A percentile compares a stretch with the other conserved stretches of the same genome.
phyloP scores from a whole-genome alignment of 2,888 invertebrate genomes.

The Gortyna flavago region DNA sequence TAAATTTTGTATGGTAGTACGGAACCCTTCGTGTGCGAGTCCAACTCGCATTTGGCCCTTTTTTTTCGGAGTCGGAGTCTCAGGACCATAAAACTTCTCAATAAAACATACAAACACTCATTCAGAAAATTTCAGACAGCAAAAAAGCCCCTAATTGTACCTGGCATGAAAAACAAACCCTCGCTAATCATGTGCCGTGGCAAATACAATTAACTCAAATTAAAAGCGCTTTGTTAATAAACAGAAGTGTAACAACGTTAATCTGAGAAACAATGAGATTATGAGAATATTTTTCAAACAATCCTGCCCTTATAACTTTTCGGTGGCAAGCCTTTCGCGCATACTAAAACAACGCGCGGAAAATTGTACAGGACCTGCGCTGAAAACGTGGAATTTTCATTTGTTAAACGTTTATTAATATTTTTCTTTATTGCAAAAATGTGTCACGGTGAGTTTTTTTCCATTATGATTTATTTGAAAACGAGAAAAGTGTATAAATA shows the following conservation, averaged over 20 bases:
- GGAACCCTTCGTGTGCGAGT: no score
- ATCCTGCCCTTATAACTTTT: constrained; percentile 57
- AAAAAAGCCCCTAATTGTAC: constrained; percentile 24
- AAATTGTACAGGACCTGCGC: constrained; percentile 40
- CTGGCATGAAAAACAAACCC: constrained; percentile 71
- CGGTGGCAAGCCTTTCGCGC: constrained; percentile 42
- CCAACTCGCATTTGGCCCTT: no score
- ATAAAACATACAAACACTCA: constrained; percentile 5
- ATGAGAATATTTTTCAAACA: constrained; percentile 69
- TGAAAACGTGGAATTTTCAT: constrained; percentile 53
- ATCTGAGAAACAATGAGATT: constrained; percentile 70
- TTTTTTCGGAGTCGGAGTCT: no score
- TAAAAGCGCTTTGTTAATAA: constrained; percentile 77
- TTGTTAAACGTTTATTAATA: constrained; percentile 50
- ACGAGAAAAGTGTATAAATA: background rate
- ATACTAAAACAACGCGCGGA: constrained; percentile 56
- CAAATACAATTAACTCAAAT: constrained; percentile 79
- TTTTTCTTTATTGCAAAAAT: constrained; percentile 28
- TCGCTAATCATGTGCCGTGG: constrained; percentile 73
- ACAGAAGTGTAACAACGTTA: constrained; percentile 73
- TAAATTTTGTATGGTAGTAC: no score
- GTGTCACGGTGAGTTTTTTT: background rate
- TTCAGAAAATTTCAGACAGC: background rate
- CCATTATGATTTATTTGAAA: constrained; percentile 3
- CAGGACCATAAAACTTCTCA: background rate